phyloP scores from a whole-genome alignment of 2,888 invertebrate species.

The Meandrusa payeni region DNA sequence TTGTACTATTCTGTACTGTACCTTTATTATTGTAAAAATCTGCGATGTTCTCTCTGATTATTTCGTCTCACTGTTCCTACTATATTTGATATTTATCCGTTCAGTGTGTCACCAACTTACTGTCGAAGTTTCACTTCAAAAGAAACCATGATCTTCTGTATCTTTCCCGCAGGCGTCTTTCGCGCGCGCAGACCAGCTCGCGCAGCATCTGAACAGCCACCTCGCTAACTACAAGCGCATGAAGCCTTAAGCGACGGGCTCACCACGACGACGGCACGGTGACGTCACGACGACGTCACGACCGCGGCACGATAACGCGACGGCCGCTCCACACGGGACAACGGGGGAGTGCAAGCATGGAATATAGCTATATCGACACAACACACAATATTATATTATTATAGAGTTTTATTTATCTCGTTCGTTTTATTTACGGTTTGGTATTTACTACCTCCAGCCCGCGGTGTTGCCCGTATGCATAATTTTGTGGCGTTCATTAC shows the following conservation, averaged over 20 bases:
- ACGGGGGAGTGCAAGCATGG: conserved; percentile 47
- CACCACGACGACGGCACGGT: conserved; percentile 7
- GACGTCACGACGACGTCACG: background rate
- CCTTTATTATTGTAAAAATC: no score
- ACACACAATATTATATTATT: conserved; percentile 59
- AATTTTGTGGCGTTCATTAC: no score
- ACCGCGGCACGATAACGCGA: conserved; percentile 1
- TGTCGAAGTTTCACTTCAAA: no score
- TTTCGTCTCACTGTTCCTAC: no score
- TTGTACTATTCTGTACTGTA: no score
- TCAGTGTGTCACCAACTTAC: no score
- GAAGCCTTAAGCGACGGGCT: conserved; percentile 50
- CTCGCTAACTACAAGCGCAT: conserved; percentile 73
- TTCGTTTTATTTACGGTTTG: conserved; percentile 46
- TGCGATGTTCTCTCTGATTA: no score
- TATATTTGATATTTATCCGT: no score
- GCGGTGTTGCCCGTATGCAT: no score
- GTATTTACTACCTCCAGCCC: no score
- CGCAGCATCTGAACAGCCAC: conserved; percentile 74
- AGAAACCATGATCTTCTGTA: no score
- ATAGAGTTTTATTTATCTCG: conserved; percentile 60
- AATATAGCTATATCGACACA: conserved; percentile 38
- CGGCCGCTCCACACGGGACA: conserved; percentile 20
- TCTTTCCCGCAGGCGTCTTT: conserved; percentile 68
- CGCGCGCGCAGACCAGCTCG: conserved; percentile 68